Evolutionary conservation across 1,140 invertebrate species (phyloP).

Genomic region (Drosophila malerkotliana): DNA sequence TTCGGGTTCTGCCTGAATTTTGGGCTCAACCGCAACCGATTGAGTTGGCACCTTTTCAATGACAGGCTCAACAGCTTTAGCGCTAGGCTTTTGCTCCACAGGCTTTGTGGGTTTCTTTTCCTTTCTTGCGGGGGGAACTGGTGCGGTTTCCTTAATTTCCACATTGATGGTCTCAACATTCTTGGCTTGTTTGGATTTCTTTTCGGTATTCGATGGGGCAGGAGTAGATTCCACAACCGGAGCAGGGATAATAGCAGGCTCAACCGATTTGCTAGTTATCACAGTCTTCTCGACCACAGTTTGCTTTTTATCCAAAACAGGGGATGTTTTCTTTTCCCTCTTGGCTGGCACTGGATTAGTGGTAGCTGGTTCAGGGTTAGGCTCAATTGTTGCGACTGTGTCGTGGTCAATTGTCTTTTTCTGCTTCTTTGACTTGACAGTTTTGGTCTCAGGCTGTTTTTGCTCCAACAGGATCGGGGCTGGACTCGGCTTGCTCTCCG

Average conservation of each 20-base stretch:
- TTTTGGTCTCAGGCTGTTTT: conserved; percentile 56
- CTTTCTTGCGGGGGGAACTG: conserved; percentile 31
- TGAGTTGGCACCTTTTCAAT: not conserved
- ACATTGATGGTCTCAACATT: conserved; percentile 8
- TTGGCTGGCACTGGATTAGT: conserved; percentile 17
- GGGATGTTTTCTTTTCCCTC: conserved; percentile 39
- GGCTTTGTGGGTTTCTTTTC: conserved; percentile 34
- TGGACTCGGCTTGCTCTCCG: conserved; percentile 11
- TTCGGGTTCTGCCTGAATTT: not conserved
- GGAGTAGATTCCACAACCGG: conserved; percentile 6
- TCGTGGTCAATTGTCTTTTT: conserved; percentile 46
- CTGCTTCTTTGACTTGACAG: conserved; percentile 49
- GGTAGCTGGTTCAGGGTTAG: conserved; percentile 11
- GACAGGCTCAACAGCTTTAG: not conserved
- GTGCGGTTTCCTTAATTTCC: conserved; percentile 14
- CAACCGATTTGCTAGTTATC: conserved; percentile 2
- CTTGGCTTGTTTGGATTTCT: conserved; percentile 30
- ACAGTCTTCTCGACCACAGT: conserved; percentile 26
- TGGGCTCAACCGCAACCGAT: not conserved
- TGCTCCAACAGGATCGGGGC: conserved; percentile 13
- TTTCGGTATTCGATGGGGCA: conserved; percentile 41
- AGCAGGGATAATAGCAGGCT: conserved; percentile 22
- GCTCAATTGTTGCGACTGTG: not conserved
- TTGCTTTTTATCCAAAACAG: conserved; percentile 29
- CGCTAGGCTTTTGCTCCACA: not conserved